Evolutionary conservation across 1,140 invertebrate species (phyloP).

Genomic region (Caenorhabditis briggsae): DNA sequence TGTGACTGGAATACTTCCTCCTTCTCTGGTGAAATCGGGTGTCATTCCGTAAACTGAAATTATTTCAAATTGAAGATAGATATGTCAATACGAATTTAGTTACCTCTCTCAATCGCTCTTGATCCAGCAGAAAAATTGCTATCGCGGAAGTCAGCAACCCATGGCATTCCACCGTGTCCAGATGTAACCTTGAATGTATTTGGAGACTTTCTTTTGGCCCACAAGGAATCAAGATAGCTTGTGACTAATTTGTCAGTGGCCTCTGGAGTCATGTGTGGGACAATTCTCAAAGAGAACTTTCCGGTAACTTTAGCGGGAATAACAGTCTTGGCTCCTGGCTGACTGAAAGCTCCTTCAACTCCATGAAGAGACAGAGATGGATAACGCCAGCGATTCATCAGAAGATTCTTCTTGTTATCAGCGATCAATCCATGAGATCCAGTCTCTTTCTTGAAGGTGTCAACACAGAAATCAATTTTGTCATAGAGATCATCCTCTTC

Average conservation of each 20-base stretch:
- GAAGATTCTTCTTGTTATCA: constrained; percentile 83
- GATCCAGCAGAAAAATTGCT: constrained; percentile 90
- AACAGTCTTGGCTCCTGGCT: constrained; percentile 92
- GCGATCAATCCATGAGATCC: constrained; percentile 84
- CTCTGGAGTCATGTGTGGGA: constrained; percentile 89
- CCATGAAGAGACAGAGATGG: constrained; percentile 78
- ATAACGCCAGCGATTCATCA: constrained; percentile 76
- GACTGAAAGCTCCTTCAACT: constrained; percentile 92
- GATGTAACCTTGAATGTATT: constrained; percentile 78
- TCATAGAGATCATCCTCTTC: constrained; percentile 87
- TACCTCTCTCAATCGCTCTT: constrained; percentile 85
- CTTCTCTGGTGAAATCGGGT: constrained; percentile 93
- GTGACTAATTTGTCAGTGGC: constrained; percentile 55
- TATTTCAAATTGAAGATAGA: not conserved
- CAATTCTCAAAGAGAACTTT: constrained; percentile 94
- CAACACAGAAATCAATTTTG: constrained; percentile 89
- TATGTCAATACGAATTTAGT: constrained; percentile 9
- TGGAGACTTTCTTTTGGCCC: constrained; percentile 63
- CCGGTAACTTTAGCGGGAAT: constrained; percentile 89
- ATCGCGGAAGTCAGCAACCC: constrained; percentile 92
- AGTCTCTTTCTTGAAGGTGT: constrained; percentile 85
- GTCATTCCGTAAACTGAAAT: constrained; percentile 88
- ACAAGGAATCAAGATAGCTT: constrained; percentile 65
- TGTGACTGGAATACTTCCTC: constrained; percentile 94
- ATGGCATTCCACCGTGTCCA: constrained; percentile 87